Evolutionary conservation across 2,888 invertebrate species (phyloP).

Genomic region (Watsonalla cultraria): DNA sequence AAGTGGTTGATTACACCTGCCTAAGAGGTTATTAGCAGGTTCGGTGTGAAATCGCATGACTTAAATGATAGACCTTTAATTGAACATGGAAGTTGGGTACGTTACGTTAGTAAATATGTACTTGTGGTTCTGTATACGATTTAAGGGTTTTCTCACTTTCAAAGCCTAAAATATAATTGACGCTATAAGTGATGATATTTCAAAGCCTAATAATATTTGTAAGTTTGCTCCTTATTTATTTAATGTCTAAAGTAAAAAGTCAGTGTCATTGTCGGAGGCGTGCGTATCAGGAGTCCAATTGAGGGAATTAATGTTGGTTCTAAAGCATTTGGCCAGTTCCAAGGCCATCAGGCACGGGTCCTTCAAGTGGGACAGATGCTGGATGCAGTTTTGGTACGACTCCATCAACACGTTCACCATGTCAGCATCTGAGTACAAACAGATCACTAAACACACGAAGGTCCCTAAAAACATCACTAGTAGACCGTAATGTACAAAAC

Average conservation of each 20-base stretch:
- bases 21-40: not conserved
- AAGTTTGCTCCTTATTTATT: not conserved
- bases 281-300: not conserved
- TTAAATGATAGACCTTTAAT: not conserved
- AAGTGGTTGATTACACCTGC: not conserved
- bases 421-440: not conserved
- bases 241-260: not conserved
- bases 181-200: no score
- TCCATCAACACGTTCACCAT: not conserved
- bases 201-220: no score
- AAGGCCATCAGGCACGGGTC: not conserved
- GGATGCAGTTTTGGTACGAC: not conserved
- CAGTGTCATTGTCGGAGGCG: not conserved
- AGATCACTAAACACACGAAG: not conserved
- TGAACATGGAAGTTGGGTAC: not conserved
- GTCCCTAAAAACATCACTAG: no score
- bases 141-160: no score
- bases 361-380: not conserved
- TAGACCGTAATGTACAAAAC: no score
- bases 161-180: no score
- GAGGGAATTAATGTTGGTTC: not conserved
- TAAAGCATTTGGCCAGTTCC: not conserved
- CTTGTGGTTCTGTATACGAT: no score
- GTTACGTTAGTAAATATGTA: not conserved
- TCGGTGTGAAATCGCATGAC: not conserved